These are phyloP conservation scores for Mionectes macconnelli DNA, from an alignment of 2,113 vertebrate species.

Conservation along the genomic window DNA sequence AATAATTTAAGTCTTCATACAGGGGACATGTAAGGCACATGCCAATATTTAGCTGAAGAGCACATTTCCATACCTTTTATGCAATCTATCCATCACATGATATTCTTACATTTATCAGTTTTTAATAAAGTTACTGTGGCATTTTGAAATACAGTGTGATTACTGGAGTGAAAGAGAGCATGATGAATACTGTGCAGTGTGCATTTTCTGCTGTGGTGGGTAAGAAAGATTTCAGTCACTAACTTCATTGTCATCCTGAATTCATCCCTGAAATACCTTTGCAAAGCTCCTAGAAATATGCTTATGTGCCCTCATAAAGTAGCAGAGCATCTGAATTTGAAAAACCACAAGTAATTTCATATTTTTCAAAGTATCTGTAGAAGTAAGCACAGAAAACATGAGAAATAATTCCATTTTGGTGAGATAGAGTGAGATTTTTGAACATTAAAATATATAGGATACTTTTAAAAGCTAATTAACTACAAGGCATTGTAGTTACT, in stretches of 20 bases:
- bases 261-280: conserved; percentile 5
- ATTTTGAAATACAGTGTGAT: neutral
- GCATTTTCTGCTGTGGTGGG: neutral
- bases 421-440: neutral
- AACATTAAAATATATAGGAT: neutral
- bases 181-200: neutral
- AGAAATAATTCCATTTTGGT: neutral
- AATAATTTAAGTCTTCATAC: neutral
- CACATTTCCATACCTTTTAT: neutral
- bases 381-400: neutral
- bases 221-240: conserved; percentile 12
- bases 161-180: neutral
- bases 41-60: conserved; percentile 27
- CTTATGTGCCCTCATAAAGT: neutral
- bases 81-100: neutral
- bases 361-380: neutral
- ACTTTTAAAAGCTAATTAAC: neutral
- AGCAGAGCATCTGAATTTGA: conserved; percentile 14
- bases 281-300: neutral
- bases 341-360: neutral
- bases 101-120: neutral
- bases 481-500: neutral
- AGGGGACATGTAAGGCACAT: neutral
- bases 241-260: neutral
- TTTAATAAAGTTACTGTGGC: neutral